These are phyloP conservation scores for Malachius bipustulatus DNA, from an alignment of 2,888 invertebrate genomes.

Conservation along the genomic window DNA sequence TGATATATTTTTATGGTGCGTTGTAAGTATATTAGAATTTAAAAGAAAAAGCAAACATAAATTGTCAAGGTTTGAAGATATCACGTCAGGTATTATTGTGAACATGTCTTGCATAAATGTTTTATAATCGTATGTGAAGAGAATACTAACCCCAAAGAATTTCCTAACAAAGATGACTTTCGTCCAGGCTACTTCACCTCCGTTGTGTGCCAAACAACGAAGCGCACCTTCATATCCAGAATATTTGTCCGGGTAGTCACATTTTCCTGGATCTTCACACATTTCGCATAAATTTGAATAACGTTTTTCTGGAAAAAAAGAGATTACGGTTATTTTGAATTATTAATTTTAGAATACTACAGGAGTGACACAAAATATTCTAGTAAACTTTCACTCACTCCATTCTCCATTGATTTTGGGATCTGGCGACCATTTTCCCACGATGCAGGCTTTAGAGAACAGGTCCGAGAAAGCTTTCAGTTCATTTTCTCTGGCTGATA, in stretches of 20 bases:
- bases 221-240: conserved; percentile 82
- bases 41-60: too few species aligned
- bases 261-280: conserved; percentile 63
- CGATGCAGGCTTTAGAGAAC: conserved; percentile 75
- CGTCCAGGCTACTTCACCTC: conserved; percentile 78
- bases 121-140: background rate
- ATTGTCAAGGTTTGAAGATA: too few species aligned
- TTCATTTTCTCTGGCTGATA: conserved; percentile 68
- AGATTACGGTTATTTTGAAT: conserved; percentile 2
- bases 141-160: conserved; percentile 57
- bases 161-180: conserved; percentile 69
- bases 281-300: conserved; percentile 68
- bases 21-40: too few species aligned
- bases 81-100: too few species aligned
- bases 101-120: too few species aligned
- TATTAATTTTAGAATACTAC: background rate
- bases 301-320: conserved; percentile 47
- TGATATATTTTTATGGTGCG: too few species aligned
- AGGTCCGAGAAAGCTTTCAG: conserved; percentile 66
- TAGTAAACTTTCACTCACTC: conserved; percentile 43
- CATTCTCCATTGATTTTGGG: conserved; percentile 55
- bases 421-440: conserved; percentile 73
- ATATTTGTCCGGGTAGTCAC: conserved; percentile 71
- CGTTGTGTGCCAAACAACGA: conserved; percentile 66
- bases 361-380: background rate